Evolutionary conservation across 2,797 vertebrate species (phyloP).

Genomic region (Erethizon dorsatum): DNA sequence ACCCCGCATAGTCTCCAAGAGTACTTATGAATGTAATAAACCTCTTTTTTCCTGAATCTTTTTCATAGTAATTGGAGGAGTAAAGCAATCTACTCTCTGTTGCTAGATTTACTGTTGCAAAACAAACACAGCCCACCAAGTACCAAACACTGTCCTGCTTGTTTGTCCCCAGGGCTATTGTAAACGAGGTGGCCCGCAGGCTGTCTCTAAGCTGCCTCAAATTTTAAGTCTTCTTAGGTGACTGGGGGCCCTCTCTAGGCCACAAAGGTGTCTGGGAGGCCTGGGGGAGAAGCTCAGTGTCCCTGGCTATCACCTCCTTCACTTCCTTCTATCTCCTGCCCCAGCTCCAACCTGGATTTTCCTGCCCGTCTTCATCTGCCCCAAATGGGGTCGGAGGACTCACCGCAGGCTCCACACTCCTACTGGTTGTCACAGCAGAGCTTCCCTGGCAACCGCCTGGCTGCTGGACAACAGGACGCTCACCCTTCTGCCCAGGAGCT

Average conservation of each 20-base stretch:
- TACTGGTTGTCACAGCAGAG: background rate
- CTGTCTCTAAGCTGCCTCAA: background rate
- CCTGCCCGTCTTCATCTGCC: background rate
- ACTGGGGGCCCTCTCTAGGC: background rate
- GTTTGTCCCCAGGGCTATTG: background rate
- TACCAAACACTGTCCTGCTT: background rate
- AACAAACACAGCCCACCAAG: background rate
- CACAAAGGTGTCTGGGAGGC: background rate
- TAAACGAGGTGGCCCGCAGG: background rate
- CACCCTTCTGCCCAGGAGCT: background rate
- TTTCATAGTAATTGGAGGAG: background rate
- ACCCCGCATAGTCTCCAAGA: background rate
- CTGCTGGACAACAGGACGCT: background rate
- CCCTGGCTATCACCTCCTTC: background rate
- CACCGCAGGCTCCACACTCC: background rate
- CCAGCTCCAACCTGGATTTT: background rate
- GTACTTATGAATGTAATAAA: background rate
- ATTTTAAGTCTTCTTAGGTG: too few relatives aligned
- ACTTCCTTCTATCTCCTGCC: background rate
- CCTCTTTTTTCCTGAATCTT: background rate
- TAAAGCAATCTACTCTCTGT: background rate
- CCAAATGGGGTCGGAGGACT: background rate
- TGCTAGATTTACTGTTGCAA: background rate
- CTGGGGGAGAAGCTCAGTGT: background rate
- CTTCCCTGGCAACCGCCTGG: background rate